Conservation (phyloP, 2,888 invertebrate genomes). For the Pachymerium ferrugineum region DNA sequence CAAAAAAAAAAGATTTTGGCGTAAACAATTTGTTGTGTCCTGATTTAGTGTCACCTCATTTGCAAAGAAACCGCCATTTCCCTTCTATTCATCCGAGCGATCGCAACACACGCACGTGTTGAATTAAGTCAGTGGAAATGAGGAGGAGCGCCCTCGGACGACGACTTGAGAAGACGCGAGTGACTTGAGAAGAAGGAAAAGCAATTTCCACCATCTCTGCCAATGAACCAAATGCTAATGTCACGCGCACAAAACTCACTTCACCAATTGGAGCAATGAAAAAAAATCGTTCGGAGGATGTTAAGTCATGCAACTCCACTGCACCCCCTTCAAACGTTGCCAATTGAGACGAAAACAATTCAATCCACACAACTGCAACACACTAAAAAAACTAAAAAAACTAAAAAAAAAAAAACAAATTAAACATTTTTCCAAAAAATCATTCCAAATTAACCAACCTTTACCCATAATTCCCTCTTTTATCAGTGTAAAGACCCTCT, state of each 20-base stretch:
- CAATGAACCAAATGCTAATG: constrained; percentile 12
- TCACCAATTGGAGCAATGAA: constrained; percentile 3
- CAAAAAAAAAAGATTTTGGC: no score
- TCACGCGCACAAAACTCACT: constrained; percentile 9
- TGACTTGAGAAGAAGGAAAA: not conserved
- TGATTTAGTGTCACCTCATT: constrained; percentile 10
- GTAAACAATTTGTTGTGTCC: not conserved
- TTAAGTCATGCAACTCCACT: not conserved
- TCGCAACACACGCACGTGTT: not conserved
- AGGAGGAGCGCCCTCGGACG: constrained; percentile 18
- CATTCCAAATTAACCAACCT: not conserved
- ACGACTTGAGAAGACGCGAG: not conserved
- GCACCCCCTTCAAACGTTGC: not conserved
- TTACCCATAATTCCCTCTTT: not conserved
- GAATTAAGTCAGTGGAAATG: constrained; percentile 1
- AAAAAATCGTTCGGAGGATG: not conserved
- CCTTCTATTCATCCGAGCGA: not conserved
- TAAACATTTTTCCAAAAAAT: no score
- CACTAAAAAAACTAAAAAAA: no score
- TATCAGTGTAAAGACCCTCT: not conserved
- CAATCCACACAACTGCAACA: no score
- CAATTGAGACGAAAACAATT: not conserved
- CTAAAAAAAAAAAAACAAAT: no score
- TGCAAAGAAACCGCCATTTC: constrained; percentile 21
- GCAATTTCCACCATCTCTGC: not conserved